These are phyloP conservation scores for Metopia argyrocephala DNA, from an alignment of 2,888 invertebrate genomes.

Conservation along the genomic window DNA sequence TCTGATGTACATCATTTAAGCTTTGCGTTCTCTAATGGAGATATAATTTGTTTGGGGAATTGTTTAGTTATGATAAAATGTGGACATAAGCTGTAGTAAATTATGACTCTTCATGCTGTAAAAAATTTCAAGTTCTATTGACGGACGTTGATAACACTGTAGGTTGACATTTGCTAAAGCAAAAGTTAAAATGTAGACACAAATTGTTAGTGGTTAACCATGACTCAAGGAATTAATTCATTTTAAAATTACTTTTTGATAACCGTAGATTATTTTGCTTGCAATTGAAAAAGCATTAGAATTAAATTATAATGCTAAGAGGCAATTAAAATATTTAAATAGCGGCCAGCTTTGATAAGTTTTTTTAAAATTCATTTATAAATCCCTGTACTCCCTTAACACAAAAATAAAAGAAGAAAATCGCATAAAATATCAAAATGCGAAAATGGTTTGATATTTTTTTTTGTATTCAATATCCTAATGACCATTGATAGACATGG, in stretches of 20 bases:
- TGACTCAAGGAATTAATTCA: not conserved
- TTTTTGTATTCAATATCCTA: no score
- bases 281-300: not conserved
- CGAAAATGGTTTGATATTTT: no score
- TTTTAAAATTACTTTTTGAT: not conserved
- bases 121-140: conserved; percentile 1
- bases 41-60: conserved; percentile 53
- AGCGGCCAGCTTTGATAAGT: no score
- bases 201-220: not conserved
- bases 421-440: no score
- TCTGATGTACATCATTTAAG: conserved; percentile 16
- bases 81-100: conserved; percentile 13
- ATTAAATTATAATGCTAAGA: no score
- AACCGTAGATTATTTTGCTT: not conserved
- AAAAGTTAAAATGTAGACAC: not conserved
- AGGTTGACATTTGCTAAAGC: conserved; percentile 4
- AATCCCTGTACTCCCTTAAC: no score
- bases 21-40: conserved; percentile 30
- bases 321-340: no score
- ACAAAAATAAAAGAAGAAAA: no score
- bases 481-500: no score
- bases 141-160: not conserved
- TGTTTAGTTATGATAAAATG: conserved; percentile 37
- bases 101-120: conserved; percentile 11
- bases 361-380: no score